Evolutionary conservation across 2,797 vertebrate species (phyloP).

Genomic region (Enteromius unitaeniatus): DNA sequence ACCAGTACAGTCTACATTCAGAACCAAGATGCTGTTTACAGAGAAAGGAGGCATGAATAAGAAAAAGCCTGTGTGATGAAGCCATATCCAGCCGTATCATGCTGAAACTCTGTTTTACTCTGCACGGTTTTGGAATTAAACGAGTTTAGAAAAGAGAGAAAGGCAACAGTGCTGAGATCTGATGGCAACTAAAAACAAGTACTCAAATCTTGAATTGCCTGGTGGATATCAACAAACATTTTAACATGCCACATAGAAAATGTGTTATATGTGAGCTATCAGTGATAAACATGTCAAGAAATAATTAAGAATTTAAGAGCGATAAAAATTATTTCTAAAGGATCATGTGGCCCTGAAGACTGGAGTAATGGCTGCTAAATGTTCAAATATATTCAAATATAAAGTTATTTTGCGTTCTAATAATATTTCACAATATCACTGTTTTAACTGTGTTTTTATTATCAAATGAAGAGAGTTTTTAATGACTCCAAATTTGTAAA

Average conservation of each 20-base stretch:
- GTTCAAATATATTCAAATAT: background rate
- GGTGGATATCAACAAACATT: slow-evolving; percentile 27
- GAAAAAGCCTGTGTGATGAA: slow-evolving; percentile 15
- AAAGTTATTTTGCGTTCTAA: background rate
- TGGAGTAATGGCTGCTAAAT: background rate
- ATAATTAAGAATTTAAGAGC: too few species aligned
- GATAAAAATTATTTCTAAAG: background rate
- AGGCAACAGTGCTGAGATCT: background rate
- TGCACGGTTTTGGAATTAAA: background rate
- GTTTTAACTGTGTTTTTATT: background rate
- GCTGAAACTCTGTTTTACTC: background rate
- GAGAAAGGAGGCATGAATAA: background rate
- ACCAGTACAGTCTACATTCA: slow-evolving; percentile 1
- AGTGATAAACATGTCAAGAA: slow-evolving; percentile 15
- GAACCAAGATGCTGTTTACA: background rate
- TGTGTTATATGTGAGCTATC: background rate
- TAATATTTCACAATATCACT: background rate
- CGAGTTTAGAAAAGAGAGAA: background rate
- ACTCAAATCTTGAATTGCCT: background rate
- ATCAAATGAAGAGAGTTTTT: background rate
- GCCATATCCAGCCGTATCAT: background rate
- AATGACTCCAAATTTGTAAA: background rate
- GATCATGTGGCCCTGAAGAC: background rate
- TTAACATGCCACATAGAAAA: background rate
- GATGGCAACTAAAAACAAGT: background rate